These are phyloP conservation scores for Euplexia lucipara DNA, from an alignment of 2,888 invertebrate genomes.

Conservation along the genomic window DNA sequence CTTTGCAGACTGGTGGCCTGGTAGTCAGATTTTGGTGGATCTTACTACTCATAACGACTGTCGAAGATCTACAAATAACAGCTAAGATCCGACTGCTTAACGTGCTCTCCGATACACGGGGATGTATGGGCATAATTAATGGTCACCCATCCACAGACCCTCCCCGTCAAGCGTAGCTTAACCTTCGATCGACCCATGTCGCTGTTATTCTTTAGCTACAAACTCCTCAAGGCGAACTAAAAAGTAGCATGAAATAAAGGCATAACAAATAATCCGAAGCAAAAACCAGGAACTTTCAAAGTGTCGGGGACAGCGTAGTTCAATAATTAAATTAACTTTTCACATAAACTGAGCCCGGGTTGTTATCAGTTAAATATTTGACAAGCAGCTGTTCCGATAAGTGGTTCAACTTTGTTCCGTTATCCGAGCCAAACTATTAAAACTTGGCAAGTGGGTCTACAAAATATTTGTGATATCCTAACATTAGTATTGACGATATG, in stretches of 20 bases:
- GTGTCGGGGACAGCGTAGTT: constrained; percentile 27
- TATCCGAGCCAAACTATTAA: constrained; percentile 59
- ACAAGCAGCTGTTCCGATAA: constrained; percentile 62
- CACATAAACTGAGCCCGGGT: constrained; percentile 56
- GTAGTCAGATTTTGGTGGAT: no score
- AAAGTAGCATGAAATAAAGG: background rate
- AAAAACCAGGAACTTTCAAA: constrained; percentile 26
- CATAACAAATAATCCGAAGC: constrained; percentile 13
- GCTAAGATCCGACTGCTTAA: no score
- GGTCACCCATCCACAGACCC: no score
- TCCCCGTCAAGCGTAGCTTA: no score
- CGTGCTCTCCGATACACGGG: no score
- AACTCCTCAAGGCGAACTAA: background rate
- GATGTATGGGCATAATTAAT: no score
- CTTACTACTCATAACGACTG: no score
- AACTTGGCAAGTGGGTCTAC: constrained; percentile 57
- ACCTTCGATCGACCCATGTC: no score
- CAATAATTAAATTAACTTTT: constrained; percentile 60
- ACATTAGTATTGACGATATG: constrained; percentile 19
- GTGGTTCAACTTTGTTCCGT: constrained; percentile 56
- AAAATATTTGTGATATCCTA: constrained; percentile 40
- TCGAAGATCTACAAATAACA: no score
- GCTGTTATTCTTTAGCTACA: no score
- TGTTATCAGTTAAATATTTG: constrained; percentile 62
- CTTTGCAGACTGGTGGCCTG: no score